Evolutionary conservation across 2,888 invertebrate genomes (phyloP), one percentile per base, ranked within the genome.

Genomic region (Amblyjoppa proteus): DNA sequence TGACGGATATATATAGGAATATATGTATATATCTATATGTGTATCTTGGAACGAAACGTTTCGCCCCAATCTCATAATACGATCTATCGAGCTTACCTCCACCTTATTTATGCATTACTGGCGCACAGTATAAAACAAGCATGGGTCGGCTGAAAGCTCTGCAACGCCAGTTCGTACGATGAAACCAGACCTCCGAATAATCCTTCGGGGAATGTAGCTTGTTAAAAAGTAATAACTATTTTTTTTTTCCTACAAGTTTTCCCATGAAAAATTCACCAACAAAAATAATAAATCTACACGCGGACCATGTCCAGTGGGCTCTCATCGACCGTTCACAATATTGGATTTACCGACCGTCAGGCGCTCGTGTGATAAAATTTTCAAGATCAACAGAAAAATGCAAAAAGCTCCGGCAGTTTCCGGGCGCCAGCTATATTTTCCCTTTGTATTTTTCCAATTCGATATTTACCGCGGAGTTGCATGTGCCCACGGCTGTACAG

Each of bases 1-100:
- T 16, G 0, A 58, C 81, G 84, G 80, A 80, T 66, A 31, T 61
- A 61, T 64, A 58, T 25, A 13, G 0, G 16, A 16, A 5, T 49
- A 16, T 3, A 16, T 49, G 4, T 16, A 49, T 41, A 41, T 41
- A 41, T 11, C 11, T 11, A 41, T 41, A 41, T 25, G 0, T 9
- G 20, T 16, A 76, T 73, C 51, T 11, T 51, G 25, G 4, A 61
- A 77, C 61, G 31, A 31, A 81, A 73, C 73, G 73, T 51, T 56
- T 70, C 70, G n/a, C 20, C 34, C 25, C 38, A 56, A 76, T 70
- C 58, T 53, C 31, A 51, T 7, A 53, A 80, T 38, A 70, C 31
- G 56, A 56, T 16, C 51, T 77, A 25, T 64, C 34, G 64, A 64
- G 64, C 31, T 64, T 64, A 34, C 28, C 34, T 13, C 64, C 7